Evolutionary conservation across 1,140 invertebrate species (phyloP), one percentile per base, ranked within the genome.

Genomic region (Brachionus plicatilis): DNA sequence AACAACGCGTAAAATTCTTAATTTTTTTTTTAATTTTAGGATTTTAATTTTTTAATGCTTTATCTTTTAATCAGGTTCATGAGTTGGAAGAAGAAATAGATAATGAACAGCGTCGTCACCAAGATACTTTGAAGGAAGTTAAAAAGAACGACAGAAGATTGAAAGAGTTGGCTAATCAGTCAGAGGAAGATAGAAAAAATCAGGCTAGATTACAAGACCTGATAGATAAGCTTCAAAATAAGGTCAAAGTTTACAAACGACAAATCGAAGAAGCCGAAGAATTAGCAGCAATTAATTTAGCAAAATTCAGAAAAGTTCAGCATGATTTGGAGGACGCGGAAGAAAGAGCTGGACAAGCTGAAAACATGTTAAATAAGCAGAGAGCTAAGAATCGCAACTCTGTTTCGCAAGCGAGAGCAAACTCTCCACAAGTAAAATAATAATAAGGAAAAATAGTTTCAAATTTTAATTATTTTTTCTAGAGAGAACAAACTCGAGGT

Each of bases 241-340:
- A 99, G 93, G 97, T 99, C 92, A 98, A 98, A 93, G 96, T 95
- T 86, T 98, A 98, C 93, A 98, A 98, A 94, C 94, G 96, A 91
- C 96, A 98, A 92, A 97, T 98, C 88, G 97, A 98, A 89, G 97
- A 99, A 90, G 96, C 96, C 86, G 96, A 98, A 92, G 96, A 99
- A 91, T 96, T 98, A 88, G 96, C 96, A 87, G 96, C 95, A 88
- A 93, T 98, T 87, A 98, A 98, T 92, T 93, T 98, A 90, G 96
- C 96, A 90, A 99, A 99, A 92, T 99, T 97, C 94, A 95, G 97
- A 89, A 99, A 99, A 91, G 95, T 96, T 14, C 83, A 84, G 37
- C 45, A 72, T 65, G 83, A 84, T 20, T 41, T 84, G 24, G 83
- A 99, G 91, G 97, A 99, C 91, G 96, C 97, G 78, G 97, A 99